A percentile compares a stretch with the other conserved stretches of the same genome.
These are phyloP conservation scores for Linnaemya vulpina DNA, from an alignment of 2,888 invertebrate genomes.

Conservation along the genomic window DNA sequence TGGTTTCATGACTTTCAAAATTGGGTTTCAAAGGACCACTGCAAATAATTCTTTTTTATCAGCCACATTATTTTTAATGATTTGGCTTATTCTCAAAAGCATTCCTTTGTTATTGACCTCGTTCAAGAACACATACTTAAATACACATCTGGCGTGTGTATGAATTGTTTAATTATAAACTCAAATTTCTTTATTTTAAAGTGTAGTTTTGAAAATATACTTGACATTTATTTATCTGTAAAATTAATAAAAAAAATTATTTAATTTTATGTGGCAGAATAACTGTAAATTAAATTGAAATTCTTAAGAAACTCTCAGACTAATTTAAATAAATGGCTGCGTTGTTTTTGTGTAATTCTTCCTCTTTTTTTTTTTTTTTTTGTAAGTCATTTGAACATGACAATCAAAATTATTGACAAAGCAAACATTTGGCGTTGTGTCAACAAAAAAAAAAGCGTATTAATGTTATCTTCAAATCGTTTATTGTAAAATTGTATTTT, in stretches of 20 bases:
- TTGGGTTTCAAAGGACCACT: background rate
- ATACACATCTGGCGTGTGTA: background rate
- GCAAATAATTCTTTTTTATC: conserved; percentile 18
- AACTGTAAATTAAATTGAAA: conserved; percentile 39
- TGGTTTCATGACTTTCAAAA: background rate
- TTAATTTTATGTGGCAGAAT: conserved; percentile 36
- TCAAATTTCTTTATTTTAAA: conserved; percentile 24
- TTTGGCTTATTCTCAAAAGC: conserved; percentile 8
- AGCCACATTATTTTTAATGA: conserved; percentile 27
- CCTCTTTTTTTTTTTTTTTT: background rate
- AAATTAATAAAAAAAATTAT: conserved; percentile 18
- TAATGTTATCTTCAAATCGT: conserved; percentile 26
- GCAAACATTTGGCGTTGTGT: conserved; percentile 57
- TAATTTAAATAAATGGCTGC: conserved; percentile 45
- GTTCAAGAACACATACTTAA: background rate
- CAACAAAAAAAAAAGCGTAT: conserved; percentile 27
- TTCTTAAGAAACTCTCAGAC: conserved; percentile 48
- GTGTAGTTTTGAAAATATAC: conserved; percentile 31
- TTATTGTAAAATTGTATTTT: conserved; percentile 37
- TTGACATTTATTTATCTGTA: conserved; percentile 33
- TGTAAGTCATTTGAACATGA: conserved; percentile 40
- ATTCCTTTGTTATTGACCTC: conserved; percentile 42
- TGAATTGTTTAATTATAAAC: conserved; percentile 42
- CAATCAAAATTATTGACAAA: conserved; percentile 52
- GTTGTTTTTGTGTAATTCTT: conserved; percentile 27